Evolutionary conservation across 1,140 invertebrate genomes (phyloP).

Genomic region (Nasonia longicornis): DNA sequence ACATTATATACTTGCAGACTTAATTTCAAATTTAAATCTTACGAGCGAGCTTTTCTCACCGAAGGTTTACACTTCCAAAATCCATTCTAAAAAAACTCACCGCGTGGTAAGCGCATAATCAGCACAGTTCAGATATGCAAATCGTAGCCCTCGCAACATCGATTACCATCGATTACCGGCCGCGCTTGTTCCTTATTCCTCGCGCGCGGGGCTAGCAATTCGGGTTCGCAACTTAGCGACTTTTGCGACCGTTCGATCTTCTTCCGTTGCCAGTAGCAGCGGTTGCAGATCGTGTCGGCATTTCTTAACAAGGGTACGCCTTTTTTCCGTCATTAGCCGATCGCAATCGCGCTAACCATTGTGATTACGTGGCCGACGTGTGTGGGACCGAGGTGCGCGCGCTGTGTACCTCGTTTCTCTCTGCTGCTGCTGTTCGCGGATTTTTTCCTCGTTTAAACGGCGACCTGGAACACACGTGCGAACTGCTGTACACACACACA

Average conservation of each 20-base stretch:
- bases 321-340: slow-evolving; percentile 65
- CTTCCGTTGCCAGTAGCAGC: neutral
- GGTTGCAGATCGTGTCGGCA: slow-evolving; percentile 60
- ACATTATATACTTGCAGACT: no score
- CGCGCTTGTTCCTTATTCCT: neutral
- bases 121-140: no score
- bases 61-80: no score
- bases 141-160: no score
- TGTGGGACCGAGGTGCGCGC: slow-evolving; percentile 1
- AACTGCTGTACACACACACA: neutral
- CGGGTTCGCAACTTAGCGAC: neutral
- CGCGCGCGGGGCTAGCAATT: neutral
- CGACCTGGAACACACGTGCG: slow-evolving; percentile 16
- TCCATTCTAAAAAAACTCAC: no score
- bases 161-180: no score
- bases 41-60: no score
- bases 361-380: slow-evolving; percentile 57
- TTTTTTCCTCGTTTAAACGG: slow-evolving; percentile 29
- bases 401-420: neutral
- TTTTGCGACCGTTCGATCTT: neutral
- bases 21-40: no score
- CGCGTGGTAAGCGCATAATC: no score
- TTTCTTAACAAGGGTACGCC: slow-evolving; percentile 63
- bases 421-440: slow-evolving; percentile 1
- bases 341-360: slow-evolving; percentile 64